These are phyloP conservation scores for Melanotaenia duboulayi DNA, from an alignment of 2,113 vertebrate genomes.

Conservation along the genomic window DNA sequence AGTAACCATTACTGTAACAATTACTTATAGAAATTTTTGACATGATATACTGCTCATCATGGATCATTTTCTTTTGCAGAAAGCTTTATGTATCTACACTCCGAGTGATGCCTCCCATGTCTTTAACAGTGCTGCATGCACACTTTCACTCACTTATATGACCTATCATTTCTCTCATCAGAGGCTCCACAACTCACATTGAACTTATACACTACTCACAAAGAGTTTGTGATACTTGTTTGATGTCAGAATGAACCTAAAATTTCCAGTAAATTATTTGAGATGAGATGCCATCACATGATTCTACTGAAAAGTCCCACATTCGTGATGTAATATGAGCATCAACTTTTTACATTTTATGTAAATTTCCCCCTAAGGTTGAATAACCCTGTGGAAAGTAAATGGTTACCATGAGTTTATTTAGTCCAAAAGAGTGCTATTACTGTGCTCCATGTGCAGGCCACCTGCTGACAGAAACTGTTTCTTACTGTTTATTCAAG, in stretches of 20 bases:
- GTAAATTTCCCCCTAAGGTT: no score
- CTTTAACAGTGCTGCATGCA: no score
- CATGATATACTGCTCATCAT: no score
- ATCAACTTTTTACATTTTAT: no score
- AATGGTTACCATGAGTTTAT: conserved; percentile 1
- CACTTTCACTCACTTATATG: background rate
- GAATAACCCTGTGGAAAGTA: background rate
- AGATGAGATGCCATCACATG: no score
- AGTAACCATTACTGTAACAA: background rate
- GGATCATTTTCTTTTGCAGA: no score
- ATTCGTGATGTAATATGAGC: no score
- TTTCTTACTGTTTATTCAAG: conserved; percentile 10
- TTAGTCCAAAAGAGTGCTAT: background rate
- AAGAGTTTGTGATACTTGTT: no score
- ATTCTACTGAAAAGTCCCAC: no score
- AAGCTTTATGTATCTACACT: background rate
- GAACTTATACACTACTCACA: conserved; percentile 23
- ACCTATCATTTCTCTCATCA: background rate
- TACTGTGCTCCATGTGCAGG: background rate
- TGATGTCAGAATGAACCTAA: no score
- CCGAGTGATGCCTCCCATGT: background rate
- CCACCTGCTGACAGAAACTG: background rate
- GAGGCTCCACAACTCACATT: conserved; percentile 22
- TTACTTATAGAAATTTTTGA: no score
- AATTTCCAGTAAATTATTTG: no score